These are phyloP conservation scores for Alviniconcha marisindica DNA, from an alignment of 1,140 invertebrate genomes.

Conservation along the genomic window DNA sequence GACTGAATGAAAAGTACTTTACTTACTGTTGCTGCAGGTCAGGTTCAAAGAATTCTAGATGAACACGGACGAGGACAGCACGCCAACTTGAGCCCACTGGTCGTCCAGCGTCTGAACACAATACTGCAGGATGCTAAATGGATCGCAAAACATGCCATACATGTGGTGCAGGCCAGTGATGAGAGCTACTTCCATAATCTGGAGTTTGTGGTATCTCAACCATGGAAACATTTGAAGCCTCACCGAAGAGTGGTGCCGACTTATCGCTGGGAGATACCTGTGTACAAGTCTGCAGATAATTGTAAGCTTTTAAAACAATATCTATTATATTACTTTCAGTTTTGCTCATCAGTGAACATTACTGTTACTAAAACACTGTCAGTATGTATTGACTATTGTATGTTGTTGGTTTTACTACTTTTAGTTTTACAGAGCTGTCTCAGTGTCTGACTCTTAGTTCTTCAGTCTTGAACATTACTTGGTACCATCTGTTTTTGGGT, in stretches of 20 bases:
- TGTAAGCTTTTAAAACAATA: slow-evolving; percentile 49
- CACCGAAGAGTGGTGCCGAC: slow-evolving; percentile 52
- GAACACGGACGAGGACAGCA: slow-evolving; percentile 56
- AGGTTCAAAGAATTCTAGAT: slow-evolving; percentile 58
- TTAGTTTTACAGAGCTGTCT: too few relatives aligned
- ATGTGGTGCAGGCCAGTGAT: slow-evolving; percentile 63
- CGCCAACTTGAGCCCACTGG: slow-evolving; percentile 40
- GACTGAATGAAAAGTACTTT: not conserved
- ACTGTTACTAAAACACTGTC: too few relatives aligned
- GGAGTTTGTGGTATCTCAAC: slow-evolving; percentile 55
- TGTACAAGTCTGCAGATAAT: slow-evolving; percentile 51
- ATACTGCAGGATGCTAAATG: slow-evolving; percentile 52
- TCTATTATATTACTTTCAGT: too few relatives aligned
- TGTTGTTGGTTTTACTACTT: too few relatives aligned
- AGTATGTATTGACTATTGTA: too few relatives aligned
- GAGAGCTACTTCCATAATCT: slow-evolving; percentile 63
- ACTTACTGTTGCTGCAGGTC: slow-evolving; percentile 61
- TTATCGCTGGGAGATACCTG: slow-evolving; percentile 49
- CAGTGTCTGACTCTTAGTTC: too few relatives aligned
- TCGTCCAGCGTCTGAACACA: slow-evolving; percentile 47
- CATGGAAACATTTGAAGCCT: slow-evolving; percentile 63
- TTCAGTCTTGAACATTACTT: too few relatives aligned
- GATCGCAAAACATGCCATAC: slow-evolving; percentile 55
- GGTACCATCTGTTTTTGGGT: too few relatives aligned
- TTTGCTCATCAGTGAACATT: too few relatives aligned